These are phyloP conservation scores for Acanthurus tractus DNA, from an alignment of 2,797 vertebrate species.

Conservation along the genomic window DNA sequence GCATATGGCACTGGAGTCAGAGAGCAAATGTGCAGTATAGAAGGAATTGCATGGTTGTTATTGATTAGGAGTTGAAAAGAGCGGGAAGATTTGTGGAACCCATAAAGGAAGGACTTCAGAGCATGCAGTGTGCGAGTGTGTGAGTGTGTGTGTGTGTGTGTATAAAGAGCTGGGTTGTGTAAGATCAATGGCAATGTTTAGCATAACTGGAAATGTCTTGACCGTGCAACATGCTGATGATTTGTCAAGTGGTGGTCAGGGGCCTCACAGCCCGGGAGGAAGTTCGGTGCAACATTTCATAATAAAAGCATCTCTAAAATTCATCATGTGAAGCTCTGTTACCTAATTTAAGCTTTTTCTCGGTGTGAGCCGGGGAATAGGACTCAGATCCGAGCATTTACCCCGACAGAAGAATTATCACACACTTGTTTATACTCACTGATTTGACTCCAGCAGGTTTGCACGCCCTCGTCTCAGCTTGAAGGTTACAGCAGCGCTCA, in stretches of 20 bases:
- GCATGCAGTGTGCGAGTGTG: conserved; percentile 12
- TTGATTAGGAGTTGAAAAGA: conserved; percentile 72
- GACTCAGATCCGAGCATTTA: not conserved
- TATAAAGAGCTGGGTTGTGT: conserved; percentile 5
- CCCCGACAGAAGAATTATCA: conserved; percentile 10
- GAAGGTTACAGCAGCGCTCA: conserved; percentile 28
- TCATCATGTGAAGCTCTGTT: no score
- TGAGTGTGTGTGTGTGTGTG: conserved; percentile 7
- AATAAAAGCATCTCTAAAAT: no score
- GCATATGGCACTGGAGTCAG: conserved; percentile 35
- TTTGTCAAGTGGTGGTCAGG: conserved; percentile 14
- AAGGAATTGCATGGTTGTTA: conserved; percentile 73
- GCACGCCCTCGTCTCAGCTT: conserved; percentile 2
- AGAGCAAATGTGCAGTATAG: conserved; percentile 69
- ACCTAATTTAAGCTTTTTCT: not conserved
- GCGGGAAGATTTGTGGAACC: conserved; percentile 65
- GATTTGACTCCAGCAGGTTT: conserved; percentile 19
- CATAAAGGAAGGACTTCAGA: conserved; percentile 51
- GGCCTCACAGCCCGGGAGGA: not conserved
- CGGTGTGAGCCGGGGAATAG: not conserved
- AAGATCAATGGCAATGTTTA: conserved; percentile 48
- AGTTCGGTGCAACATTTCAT: not conserved
- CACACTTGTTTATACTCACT: not conserved
- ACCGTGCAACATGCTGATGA: conserved; percentile 7
- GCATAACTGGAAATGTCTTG: conserved; percentile 36